Evolutionary conservation across 2,113 vertebrate species (phyloP).

Genomic region (Haemorhous mexicanus): DNA sequence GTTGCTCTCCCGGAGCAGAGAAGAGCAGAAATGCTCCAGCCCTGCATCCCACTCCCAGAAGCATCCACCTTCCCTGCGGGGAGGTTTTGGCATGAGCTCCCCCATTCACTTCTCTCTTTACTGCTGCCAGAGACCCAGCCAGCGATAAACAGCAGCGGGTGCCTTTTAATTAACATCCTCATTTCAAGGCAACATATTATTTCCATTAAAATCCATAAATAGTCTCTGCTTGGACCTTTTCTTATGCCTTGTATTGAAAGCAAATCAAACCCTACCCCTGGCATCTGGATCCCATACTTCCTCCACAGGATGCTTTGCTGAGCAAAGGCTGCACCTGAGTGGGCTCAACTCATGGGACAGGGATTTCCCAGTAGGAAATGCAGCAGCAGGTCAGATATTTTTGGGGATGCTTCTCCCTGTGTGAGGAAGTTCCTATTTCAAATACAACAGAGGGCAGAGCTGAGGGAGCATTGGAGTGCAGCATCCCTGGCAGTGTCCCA

Average conservation of each 20-base stretch:
- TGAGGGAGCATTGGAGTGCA: background rate
- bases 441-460: background rate
- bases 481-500: background rate
- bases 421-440: background rate
- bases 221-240: constrained; percentile 6
- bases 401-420: background rate
- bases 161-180: constrained; percentile 58
- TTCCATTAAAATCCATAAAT: constrained; percentile 58
- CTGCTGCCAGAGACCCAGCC: constrained; percentile 46
- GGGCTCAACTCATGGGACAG: rapidly evolving
- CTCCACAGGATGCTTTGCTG: background rate
- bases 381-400: background rate
- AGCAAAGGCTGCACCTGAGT: background rate
- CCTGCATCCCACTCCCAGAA: background rate
- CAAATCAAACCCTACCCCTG: background rate
- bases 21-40: background rate
- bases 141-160: constrained; percentile 44
- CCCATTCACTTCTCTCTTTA: background rate
- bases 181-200: constrained; percentile 43
- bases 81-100: constrained; percentile 30
- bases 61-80: constrained; percentile 29
- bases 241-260: background rate
- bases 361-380: background rate
- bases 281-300: constrained; percentile 43
- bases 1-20: background rate